Conservation (phyloP, 2,888 invertebrate species). For the Acrocyrtus sp. region DNA sequence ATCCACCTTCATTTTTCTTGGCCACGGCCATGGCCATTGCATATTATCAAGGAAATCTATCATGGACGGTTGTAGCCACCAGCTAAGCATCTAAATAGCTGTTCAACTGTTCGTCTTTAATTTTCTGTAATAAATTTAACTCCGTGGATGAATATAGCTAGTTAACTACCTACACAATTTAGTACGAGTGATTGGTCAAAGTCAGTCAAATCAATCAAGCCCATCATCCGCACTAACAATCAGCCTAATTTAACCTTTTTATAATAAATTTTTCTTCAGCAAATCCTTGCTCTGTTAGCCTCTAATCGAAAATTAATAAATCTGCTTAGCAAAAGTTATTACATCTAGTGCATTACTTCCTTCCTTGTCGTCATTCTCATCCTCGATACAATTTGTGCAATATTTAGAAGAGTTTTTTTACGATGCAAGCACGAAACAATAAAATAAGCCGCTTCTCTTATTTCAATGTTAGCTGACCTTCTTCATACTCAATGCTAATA, state of each 20-base stretch:
- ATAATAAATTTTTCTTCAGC: neutral
- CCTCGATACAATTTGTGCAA: too few species aligned
- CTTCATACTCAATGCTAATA: constrained; percentile 42
- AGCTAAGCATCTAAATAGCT: constrained; percentile 4
- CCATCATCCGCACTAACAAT: too few species aligned
- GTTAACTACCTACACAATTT: neutral
- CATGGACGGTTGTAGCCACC: neutral
- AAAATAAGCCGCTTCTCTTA: too few species aligned
- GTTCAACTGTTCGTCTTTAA: constrained; percentile 14
- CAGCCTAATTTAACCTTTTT: neutral
- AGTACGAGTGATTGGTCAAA: constrained; percentile 4
- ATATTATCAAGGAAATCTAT: neutral
- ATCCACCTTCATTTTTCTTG: constrained; percentile 23
- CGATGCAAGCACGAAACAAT: too few species aligned
- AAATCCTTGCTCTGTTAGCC: neutral
- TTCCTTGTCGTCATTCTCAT: too few species aligned
- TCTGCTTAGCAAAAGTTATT: neutral
- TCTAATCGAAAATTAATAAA: neutral
- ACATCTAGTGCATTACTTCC: constrained; percentile 5
- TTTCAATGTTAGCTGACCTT: too few species aligned
- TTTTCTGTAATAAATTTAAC: constrained; percentile 2
- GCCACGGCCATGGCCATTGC: constrained; percentile 40
- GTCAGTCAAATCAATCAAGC: constrained; percentile 4
- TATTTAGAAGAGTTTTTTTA: too few species aligned
- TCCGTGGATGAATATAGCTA: neutral